A percentile compares a stretch with the other conserved stretches of the same genome.
Evolutionary conservation across 2,797 vertebrate genomes (phyloP).

Genomic region (Pangasius krempfi): DNA sequence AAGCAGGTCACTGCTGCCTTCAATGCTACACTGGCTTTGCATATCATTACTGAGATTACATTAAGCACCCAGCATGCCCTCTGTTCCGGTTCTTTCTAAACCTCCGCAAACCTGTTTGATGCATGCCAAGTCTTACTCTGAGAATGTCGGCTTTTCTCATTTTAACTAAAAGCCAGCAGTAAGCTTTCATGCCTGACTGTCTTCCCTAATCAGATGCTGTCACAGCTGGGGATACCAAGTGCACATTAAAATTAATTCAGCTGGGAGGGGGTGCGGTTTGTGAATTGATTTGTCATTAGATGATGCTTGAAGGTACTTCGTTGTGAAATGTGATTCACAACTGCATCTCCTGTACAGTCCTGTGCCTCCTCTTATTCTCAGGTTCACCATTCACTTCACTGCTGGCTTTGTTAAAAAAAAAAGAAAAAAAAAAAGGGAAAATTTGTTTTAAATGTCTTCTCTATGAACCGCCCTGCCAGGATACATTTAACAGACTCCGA

Average conservation of each 20-base stretch:
- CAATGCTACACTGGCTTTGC: constrained; percentile 16
- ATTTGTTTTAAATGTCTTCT: constrained; percentile 48
- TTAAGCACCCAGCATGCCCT: constrained; percentile 27
- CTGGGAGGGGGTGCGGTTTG: background rate
- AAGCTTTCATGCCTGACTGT: constrained; percentile 23
- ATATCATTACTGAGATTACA: constrained; percentile 32
- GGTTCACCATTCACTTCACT: background rate
- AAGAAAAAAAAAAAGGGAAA: background rate
- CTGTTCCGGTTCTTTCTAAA: constrained; percentile 26
- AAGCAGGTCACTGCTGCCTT: constrained; percentile 35
- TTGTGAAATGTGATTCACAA: constrained; percentile 25
- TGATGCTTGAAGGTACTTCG: constrained; percentile 20
- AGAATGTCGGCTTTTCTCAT: constrained; percentile 31
- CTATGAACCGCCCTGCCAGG: constrained; percentile 53
- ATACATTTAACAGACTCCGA: constrained; percentile 50
- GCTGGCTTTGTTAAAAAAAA: constrained; percentile 45
- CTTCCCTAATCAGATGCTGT: constrained; percentile 34
- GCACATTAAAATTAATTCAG: constrained; percentile 24
- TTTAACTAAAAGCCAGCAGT: constrained; percentile 20
- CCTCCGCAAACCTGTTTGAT: constrained; percentile 20
- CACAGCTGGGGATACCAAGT: constrained; percentile 23
- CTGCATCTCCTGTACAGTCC: background rate
- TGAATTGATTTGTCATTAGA: constrained; percentile 33
- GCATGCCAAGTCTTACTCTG: constrained; percentile 35
- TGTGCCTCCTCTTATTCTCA: constrained; percentile 30